Evolutionary conservation across 2,888 invertebrate species (phyloP).

Genomic region (Drosophila borealis): DNA sequence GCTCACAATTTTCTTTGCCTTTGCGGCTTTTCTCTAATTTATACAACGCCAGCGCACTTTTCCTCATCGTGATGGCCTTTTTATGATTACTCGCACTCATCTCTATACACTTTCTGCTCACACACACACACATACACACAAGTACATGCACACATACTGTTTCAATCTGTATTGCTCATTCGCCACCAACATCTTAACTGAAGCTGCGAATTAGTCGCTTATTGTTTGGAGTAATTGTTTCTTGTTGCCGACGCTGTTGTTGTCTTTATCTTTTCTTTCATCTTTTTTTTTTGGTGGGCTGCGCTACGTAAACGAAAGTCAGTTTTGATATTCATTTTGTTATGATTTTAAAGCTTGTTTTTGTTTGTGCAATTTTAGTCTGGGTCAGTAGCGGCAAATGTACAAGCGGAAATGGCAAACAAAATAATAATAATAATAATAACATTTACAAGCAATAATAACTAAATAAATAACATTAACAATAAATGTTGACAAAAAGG

Average conservation of each 20-base stretch:
- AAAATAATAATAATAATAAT: conserved; percentile 43
- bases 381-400: conserved; percentile 65
- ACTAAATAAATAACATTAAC: neutral
- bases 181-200: conserved; percentile 45
- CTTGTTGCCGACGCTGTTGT: conserved; percentile 57
- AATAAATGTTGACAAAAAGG: neutral
- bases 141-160: conserved; percentile 7
- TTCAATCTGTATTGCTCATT: conserved; percentile 41
- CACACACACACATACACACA: conserved; percentile 4
- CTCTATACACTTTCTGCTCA: conserved; percentile 41
- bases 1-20: conserved; percentile 50
- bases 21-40: conserved; percentile 58
- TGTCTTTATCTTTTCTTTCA: conserved; percentile 15
- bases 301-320: conserved; percentile 69
- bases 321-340: conserved; percentile 68
- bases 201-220: conserved; percentile 74
- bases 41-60: conserved; percentile 58
- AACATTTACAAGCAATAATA: conserved; percentile 18
- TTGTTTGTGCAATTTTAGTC: conserved; percentile 25
- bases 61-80: conserved; percentile 72
- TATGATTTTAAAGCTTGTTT: conserved; percentile 51
- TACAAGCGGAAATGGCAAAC: conserved; percentile 66
- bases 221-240: conserved; percentile 78
- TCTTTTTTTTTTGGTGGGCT: conserved; percentile 28
- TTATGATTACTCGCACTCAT: conserved; percentile 67